Conservation (phyloP, 64 coral and sea anemone species). For the Dendronephthya gigantea region DNA sequence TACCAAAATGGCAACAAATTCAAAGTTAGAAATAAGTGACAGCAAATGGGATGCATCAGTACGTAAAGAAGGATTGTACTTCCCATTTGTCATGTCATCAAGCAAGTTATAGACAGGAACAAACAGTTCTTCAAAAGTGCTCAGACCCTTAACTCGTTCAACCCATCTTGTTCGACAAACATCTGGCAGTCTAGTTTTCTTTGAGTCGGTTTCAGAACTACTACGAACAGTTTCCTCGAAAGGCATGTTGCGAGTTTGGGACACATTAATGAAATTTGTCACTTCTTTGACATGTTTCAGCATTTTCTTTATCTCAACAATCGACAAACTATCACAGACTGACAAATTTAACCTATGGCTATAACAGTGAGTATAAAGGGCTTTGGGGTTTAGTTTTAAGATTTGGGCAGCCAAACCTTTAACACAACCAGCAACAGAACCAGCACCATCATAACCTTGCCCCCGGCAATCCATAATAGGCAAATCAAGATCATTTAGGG, state of each 20-base stretch:
- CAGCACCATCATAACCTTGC: slow-evolving; percentile 11
- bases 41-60: neutral
- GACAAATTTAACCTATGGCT: slow-evolving; percentile 10
- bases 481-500: neutral
- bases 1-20: neutral
- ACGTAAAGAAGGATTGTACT: neutral
- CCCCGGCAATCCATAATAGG: neutral
- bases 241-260: neutral
- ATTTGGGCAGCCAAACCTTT: too few species aligned
- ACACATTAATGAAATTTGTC: too few species aligned
- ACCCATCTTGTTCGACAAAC: neutral
- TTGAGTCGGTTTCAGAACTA: neutral
- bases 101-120: neutral
- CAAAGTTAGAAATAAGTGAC: neutral
- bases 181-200: neutral
- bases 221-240: neutral
- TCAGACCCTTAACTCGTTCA: neutral
- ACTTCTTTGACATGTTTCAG: neutral
- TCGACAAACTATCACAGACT: neutral
- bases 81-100: neutral
- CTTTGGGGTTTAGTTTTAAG: neutral
- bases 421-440: neutral
- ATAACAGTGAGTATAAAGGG: neutral
- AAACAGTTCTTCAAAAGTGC: neutral
- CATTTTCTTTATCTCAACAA: slow-evolving; percentile 26